These are phyloP conservation scores for Bombus balteatus DNA, from an alignment of 1,140 invertebrate genomes.

Conservation along the genomic window DNA sequence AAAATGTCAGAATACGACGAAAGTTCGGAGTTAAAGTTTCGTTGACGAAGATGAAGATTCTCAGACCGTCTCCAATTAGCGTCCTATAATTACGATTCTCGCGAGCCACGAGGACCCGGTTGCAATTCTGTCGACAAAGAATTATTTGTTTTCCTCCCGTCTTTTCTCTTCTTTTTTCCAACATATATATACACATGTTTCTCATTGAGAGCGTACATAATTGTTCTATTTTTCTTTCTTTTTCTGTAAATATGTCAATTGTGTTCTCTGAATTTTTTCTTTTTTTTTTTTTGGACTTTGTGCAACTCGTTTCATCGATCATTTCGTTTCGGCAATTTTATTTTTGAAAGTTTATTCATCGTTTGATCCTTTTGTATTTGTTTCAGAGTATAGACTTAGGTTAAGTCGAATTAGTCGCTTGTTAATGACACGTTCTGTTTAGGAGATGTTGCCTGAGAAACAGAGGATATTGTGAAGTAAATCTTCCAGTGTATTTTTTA, in stretches of 20 bases:
- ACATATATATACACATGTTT: not conserved
- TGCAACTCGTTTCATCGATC: no score
- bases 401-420: no score
- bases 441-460: no score
- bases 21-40: conserved; percentile 43
- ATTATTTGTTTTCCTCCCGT: conserved; percentile 41
- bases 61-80: conserved; percentile 57
- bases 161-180: not conserved
- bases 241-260: not conserved
- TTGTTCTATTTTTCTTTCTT: not conserved
- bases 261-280: not conserved
- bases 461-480: no score
- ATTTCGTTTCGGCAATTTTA: no score
- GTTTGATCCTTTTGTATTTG: no score
- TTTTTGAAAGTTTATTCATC: no score
- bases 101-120: conserved; percentile 31
- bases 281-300: no score
- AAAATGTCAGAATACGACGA: not conserved
- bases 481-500: no score
- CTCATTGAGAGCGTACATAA: not conserved
- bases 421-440: no score
- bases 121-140: conserved; percentile 43
- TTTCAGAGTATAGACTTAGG: no score
- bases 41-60: conserved; percentile 55
- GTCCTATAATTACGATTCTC: conserved; percentile 60